Base-by-base conservation (phyloP, 2,888 invertebrate genomes). In the Prosapia bicincta region DNA sequence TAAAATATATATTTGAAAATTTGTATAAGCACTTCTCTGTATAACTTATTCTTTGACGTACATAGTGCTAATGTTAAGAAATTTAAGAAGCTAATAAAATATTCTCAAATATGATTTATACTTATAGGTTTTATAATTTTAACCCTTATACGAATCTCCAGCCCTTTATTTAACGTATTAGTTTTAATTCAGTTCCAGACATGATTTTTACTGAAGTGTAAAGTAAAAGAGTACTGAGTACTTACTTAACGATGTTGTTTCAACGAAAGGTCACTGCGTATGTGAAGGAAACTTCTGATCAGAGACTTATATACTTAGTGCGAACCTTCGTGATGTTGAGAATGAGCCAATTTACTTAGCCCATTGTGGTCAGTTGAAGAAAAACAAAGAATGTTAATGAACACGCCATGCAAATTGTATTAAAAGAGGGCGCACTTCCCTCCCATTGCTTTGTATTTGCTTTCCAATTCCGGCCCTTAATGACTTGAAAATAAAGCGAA, bases 291-390 rank as follows among this genome's bases (percentile, higher is more conserved):
- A 54, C 20, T 5, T 54, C 20, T 20, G 1, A 54, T 20, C 3
- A 54, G 3, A 13, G 54, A 20, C 54, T 54, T 54, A 54, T 54
- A 54, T 54, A 54, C 20, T 20, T 20, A n/a, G 54, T 9, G 54
- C 20, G 3, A 54, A 20, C 54, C 54, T 54, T 54, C 20, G 54
- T 54, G 54, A 54, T 54, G n/a, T 3, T 20, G 54, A 54, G 54
- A 54, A 54, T 54, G 54, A 54, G 54, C 54, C 54, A 54, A 54
- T 54, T 54, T 54, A 54, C 54, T 54, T 54, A 54, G 54, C 54
- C 54, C 20, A 54, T 54, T 54, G 54, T 54, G 54, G 54, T 54
- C 54, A 54, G 54, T 54, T 54, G 54, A 54, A 54, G 54, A 54
- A 54, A 54, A 54, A 54, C 54, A 54, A 54, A 54, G 54, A 54